phyloP scores from a whole-genome alignment of 2,797 vertebrate genomes.

The Chiroxiphia lanceolata region DNA sequence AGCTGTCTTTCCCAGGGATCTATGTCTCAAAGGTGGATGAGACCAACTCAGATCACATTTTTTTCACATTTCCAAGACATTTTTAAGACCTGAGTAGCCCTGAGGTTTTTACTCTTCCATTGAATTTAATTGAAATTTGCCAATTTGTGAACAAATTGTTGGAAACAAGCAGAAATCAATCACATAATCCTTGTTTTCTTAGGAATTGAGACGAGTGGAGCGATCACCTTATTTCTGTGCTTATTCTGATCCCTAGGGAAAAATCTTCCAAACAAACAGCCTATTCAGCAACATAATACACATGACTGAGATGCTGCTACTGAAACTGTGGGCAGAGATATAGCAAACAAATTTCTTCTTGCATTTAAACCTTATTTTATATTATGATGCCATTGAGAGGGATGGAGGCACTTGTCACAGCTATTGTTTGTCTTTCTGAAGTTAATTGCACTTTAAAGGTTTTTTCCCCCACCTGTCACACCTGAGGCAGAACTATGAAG shows the following conservation, averaged over 20 bases:
- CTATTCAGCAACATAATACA: not conserved
- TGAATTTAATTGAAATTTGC: not conserved
- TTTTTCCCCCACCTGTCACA: not conserved
- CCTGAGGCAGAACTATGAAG: not conserved
- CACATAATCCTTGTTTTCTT: not conserved
- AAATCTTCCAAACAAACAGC: not conserved
- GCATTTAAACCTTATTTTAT: not conserved
- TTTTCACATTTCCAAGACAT: not conserved
- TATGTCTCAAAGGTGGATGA: not conserved
- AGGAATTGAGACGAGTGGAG: not conserved
- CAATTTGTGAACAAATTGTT: not conserved
- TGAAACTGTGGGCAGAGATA: not conserved
- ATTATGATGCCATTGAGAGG: not conserved
- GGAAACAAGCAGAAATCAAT: not conserved
- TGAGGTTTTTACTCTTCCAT: not conserved
- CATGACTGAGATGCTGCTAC: not conserved
- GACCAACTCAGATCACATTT: not conserved
- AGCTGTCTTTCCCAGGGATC: not conserved
- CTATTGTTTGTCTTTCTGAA: not conserved
- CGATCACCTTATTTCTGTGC: not conserved
- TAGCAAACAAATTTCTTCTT: not conserved
- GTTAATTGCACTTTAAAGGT: not conserved
- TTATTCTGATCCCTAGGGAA: not conserved
- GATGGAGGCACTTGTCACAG: not conserved
- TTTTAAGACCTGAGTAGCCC: not conserved